Conservation (phyloP, 2,888 invertebrate species). For the Archips crataeganus region DNA sequence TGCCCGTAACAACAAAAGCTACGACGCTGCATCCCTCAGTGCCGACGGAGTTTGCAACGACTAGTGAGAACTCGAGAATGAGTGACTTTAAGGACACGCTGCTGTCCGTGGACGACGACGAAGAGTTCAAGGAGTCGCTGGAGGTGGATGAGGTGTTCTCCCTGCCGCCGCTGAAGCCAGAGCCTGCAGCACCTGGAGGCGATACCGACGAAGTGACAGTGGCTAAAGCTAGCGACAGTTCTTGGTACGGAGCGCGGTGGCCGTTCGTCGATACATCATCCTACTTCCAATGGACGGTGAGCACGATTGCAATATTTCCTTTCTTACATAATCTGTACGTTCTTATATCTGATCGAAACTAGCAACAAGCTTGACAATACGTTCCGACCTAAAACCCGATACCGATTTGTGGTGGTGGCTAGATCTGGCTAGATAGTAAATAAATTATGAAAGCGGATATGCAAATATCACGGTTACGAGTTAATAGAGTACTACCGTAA, state of each 20-base stretch:
- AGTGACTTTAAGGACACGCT: constrained; percentile 77
- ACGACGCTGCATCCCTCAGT: constrained; percentile 59
- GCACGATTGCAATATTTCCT: constrained; percentile 59
- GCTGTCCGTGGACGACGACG: constrained; percentile 78
- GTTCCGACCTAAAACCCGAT: constrained; percentile 45
- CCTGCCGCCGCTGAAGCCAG: constrained; percentile 74
- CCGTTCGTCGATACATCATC: constrained; percentile 88
- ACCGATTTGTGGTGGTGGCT: constrained; percentile 53
- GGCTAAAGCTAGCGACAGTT: constrained; percentile 71
- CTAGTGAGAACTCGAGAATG: constrained; percentile 64
- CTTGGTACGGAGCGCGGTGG: constrained; percentile 88
- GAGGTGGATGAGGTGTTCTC: constrained; percentile 81
- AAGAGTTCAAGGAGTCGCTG: constrained; percentile 78
- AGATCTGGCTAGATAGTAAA: constrained; percentile 44
- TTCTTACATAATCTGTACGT: constrained; percentile 48
- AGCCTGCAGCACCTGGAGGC: constrained; percentile 58
- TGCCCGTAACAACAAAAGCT: constrained; percentile 71
- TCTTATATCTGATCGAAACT: constrained; percentile 20
- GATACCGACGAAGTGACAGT: constrained; percentile 79
- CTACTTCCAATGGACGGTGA: constrained; percentile 89
- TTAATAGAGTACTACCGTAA: constrained; percentile 16
- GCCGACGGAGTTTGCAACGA: constrained; percentile 61
- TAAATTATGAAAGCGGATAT: constrained; percentile 58
- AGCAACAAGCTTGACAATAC: constrained; percentile 2
- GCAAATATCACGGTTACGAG: constrained; percentile 45